Base-by-base conservation (phyloP, 2,113 vertebrate species). In the Potamarius usumacintae region DNA sequence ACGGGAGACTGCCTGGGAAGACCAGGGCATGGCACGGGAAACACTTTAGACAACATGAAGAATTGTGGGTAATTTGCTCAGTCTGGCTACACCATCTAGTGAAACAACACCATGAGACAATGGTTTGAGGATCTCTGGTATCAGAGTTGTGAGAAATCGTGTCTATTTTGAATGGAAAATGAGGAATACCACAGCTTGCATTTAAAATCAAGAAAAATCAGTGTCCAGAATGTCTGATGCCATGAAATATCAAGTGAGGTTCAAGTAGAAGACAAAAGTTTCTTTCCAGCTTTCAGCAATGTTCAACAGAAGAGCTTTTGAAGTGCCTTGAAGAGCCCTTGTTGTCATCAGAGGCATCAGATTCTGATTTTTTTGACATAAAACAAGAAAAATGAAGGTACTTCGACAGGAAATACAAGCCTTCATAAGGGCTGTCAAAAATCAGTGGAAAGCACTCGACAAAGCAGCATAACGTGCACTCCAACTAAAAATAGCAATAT, bases 351-450 rank as follows among this genome's bases (percentile, higher is more conserved):
- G 0, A 10, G 53, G 18, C 7, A 60, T 9, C 55, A 10, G 17
- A 0, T 60, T 81, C 27, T 79, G 22, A 27, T 83, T 50, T 65
- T 53, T 34, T 57, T 5, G 52, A 34, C 57, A 55, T 84, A 25
- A 55, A 72, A 22, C 50, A 55, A 83, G 30, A 65, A 42, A 81
- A 81, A 42, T 60, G 17, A 42, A 7, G 8, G 30, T 60, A 42
- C 62, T n/a, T 67, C 22, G 2, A 30, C 50, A 77, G 7, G 10
- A 0, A 67, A 50, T 25, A 71, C 17, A 86, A 79, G n/a, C 10
- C 50, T 12, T 67, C 53, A 81, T 5, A 48, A 86, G 30, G 25
- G 34, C 55, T 81, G 74, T 86, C 77, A 86, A 72, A 78, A 86
- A 72, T 50, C 65, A 82, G 60, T 9, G 1, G 8, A 85, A 57